Conservation (phyloP, 2,888 invertebrate species). For the Drosophila peninsularis region DNA sequence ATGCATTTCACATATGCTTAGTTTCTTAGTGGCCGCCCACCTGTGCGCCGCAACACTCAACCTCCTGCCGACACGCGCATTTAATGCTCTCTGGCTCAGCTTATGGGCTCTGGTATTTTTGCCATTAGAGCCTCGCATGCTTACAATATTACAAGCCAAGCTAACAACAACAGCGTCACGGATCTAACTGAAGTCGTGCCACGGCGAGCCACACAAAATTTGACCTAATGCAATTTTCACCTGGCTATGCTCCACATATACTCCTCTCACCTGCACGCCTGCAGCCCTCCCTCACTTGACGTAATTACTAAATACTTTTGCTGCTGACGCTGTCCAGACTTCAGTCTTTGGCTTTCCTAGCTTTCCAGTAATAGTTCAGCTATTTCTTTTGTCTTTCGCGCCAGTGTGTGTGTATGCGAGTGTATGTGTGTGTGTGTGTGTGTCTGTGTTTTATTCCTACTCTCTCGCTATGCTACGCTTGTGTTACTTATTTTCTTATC, state of each 20-base stretch:
- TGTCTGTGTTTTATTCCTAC: constrained; percentile 17
- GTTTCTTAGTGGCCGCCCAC: constrained; percentile 8
- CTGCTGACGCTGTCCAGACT: constrained; percentile 49
- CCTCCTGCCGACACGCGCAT: no score
- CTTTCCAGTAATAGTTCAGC: constrained; percentile 31
- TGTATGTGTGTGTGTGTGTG: not conserved
- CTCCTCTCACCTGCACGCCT: not conserved
- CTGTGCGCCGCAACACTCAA: no score
- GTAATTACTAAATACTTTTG: constrained; percentile 80
- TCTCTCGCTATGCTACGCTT: constrained; percentile 11
- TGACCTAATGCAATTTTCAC: constrained; percentile 75
- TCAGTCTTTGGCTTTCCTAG: constrained; percentile 22
- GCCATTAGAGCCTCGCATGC: constrained; percentile 60
- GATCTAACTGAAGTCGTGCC: constrained; percentile 3
- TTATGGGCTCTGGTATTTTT: constrained; percentile 35
- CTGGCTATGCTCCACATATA: constrained; percentile 30
- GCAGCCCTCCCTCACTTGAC: constrained; percentile 46
- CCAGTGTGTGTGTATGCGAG: not conserved
- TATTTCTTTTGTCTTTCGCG: constrained; percentile 50
- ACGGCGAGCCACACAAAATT: constrained; percentile 16
- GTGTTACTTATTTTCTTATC: constrained; percentile 78
- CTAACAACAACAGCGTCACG: constrained; percentile 27
- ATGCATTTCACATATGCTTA: not conserved
- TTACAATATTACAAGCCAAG: constrained; percentile 40
- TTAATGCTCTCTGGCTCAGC: constrained; percentile 34